phyloP scores from a whole-genome alignment of 1,140 invertebrate genomes.

The Apis cerana region DNA sequence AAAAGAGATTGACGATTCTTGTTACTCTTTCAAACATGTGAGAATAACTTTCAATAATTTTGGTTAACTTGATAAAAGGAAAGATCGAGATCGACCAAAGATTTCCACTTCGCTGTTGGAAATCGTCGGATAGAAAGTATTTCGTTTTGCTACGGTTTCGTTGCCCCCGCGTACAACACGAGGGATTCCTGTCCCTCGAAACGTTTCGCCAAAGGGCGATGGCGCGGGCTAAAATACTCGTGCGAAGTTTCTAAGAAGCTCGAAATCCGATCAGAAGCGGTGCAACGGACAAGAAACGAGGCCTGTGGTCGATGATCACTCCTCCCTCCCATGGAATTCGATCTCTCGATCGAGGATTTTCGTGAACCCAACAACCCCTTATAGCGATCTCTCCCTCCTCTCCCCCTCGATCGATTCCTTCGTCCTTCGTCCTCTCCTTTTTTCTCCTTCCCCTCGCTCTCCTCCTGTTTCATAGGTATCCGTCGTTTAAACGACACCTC shows the following conservation, averaged over 20 bases:
- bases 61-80: no score
- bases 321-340: conserved; percentile 56
- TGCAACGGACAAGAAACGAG: conserved; percentile 40
- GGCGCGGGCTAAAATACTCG: conserved; percentile 46
- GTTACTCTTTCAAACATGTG: no score
- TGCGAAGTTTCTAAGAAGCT: conserved; percentile 52
- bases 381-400: conserved; percentile 12
- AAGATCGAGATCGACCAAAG: no score
- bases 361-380: conserved; percentile 29
- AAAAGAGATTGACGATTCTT: no score
- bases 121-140: no score
- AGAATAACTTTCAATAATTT: no score
- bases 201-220: neutral
- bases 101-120: no score
- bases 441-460: neutral
- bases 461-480: neutral
- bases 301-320: conserved; percentile 52
- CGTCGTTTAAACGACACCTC: conserved; percentile 24
- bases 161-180: neutral
- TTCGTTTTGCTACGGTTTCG: no score
- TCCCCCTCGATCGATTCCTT: conserved; percentile 25
- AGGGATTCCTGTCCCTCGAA: no score
- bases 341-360: conserved; percentile 63
- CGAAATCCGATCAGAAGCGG: conserved; percentile 53
- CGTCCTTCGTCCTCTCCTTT: conserved; percentile 14